Conservation (phyloP, 2,797 vertebrate genomes). For the Leucoraja ocellata region DNA sequence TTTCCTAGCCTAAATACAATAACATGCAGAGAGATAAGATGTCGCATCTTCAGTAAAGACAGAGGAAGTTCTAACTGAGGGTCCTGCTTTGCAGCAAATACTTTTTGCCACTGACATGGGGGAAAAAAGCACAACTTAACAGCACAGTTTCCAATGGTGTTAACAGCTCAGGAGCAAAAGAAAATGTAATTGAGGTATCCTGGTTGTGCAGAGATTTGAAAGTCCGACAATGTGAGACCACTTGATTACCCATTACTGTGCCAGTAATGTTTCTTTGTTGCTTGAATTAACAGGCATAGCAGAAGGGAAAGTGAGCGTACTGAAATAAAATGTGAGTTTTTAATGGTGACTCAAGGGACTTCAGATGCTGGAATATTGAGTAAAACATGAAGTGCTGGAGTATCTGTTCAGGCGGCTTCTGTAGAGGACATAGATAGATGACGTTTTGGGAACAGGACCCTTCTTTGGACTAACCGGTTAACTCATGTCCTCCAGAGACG, state of each 20-base stretch:
- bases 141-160: background rate
- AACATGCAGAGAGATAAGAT: background rate
- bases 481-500: too few relatives aligned
- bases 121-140: background rate
- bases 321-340: background rate
- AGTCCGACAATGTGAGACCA: too few relatives aligned
- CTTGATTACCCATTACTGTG: too few relatives aligned
- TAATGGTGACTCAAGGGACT: background rate
- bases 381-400: too few relatives aligned
- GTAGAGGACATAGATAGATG: too few relatives aligned
- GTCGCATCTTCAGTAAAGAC: background rate
- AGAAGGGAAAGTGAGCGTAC: background rate
- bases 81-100: background rate
- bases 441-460: too few relatives aligned
- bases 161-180: background rate
- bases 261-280: too few relatives aligned
- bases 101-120: background rate
- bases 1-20: background rate
- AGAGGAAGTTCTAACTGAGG: background rate
- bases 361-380: too few relatives aligned
- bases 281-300: background rate
- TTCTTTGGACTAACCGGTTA: too few relatives aligned
- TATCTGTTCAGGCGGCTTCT: too few relatives aligned
- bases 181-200: background rate
- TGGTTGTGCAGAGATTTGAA: background rate